Evolutionary conservation across 2,113 vertebrate genomes (phyloP).

Genomic region (Noturus placidus): DNA sequence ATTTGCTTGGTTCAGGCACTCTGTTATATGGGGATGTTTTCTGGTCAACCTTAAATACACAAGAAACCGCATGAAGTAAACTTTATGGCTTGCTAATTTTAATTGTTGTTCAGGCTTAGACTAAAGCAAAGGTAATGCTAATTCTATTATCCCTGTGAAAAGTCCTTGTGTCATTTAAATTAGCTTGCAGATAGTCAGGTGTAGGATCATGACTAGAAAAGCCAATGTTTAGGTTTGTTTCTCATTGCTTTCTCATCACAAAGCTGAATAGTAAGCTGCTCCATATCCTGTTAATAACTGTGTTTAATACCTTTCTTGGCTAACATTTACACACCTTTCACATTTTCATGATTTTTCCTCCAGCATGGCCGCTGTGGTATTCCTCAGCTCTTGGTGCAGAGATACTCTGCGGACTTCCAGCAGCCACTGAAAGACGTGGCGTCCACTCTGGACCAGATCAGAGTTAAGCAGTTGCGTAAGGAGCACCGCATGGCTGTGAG

Average conservation of each 20-base stretch:
- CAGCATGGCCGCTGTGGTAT: constrained; percentile 95
- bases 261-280: neutral
- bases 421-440: constrained; percentile 86
- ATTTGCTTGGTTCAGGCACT: constrained; percentile 34
- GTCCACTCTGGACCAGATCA: constrained; percentile 85
- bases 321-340: neutral
- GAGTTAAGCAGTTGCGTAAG: constrained; percentile 89
- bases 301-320: neutral
- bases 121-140: neutral
- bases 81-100: constrained; percentile 40
- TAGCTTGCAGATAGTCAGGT: neutral
- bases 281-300: constrained; percentile 5
- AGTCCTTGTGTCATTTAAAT: constrained; percentile 2
- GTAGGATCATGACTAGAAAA: neutral
- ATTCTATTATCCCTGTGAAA: neutral
- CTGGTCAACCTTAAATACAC: constrained; percentile 28
- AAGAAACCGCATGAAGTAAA: constrained; percentile 42
- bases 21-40: neutral
- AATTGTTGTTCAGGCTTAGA: constrained; percentile 20
- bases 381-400: constrained; percentile 87
- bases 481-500: constrained; percentile 98
- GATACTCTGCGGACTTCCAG: constrained; percentile 88
- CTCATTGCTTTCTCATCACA: neutral
- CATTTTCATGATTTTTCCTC: neutral
- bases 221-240: neutral